Percentiles rank a stretch among this genome's conserved stretches.
Evolutionary conservation across 2,113 vertebrate species (phyloP).

Genomic region (Mormyrus iriodes): DNA sequence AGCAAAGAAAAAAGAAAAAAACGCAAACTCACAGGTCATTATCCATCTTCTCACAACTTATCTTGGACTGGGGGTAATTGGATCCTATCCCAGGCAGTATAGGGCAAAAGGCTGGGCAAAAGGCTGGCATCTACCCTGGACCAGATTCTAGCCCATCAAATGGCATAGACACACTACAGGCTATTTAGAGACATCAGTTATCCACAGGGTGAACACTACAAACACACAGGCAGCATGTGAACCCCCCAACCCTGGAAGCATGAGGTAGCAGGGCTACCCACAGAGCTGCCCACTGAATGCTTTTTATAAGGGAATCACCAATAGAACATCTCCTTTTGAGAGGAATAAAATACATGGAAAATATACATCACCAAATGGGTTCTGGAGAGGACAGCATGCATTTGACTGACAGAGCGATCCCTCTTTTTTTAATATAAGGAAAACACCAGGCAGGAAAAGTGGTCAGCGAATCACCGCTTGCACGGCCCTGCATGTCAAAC

Average conservation of each 20-base stretch:
- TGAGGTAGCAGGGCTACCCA: background rate
- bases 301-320: background rate
- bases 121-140: background rate
- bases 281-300: background rate
- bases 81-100: background rate
- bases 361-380: background rate
- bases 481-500: constrained; percentile 1
- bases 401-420: constrained; percentile 6
- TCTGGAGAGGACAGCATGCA: background rate
- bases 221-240: background rate
- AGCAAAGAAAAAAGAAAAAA: background rate
- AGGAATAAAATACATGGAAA: background rate
- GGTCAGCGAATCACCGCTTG: background rate
- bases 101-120: background rate
- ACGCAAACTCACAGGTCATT: background rate
- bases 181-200: background rate
- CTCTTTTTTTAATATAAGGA: background rate
- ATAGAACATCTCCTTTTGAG: background rate
- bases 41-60: background rate
- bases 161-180: background rate
- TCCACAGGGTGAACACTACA: background rate
- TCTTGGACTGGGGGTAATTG: background rate
- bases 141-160: background rate
- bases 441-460: background rate
- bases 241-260: background rate